phyloP scores from a whole-genome alignment of 2,113 vertebrate genomes.

The Eira barbara region DNA sequence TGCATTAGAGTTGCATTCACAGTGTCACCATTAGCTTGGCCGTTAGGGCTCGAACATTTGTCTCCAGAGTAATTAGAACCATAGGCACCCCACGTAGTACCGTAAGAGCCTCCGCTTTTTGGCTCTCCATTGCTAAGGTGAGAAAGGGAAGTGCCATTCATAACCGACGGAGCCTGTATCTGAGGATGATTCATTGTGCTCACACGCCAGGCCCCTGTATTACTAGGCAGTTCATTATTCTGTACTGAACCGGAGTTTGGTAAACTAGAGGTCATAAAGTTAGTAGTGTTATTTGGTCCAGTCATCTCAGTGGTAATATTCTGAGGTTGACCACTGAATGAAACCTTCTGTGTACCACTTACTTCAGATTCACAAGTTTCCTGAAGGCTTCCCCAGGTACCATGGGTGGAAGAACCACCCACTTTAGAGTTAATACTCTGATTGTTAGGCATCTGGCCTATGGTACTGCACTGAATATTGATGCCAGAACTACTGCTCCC shows the following conservation, averaged over 20 bases:
- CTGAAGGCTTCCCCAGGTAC: constrained; percentile 91
- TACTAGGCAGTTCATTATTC: constrained; percentile 88
- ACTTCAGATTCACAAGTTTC: constrained; percentile 90
- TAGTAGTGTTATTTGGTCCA: constrained; percentile 99
- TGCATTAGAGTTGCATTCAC: constrained; percentile 97
- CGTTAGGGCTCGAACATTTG: constrained; percentile 88
- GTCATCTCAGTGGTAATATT: constrained; percentile 98
- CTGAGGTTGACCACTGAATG: constrained; percentile 93
- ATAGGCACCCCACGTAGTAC: constrained; percentile 92
- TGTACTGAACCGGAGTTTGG: constrained; percentile 97
- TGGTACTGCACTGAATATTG: constrained; percentile 88
- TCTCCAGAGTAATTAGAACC: constrained; percentile 93
- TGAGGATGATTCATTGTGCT: constrained; percentile 89
- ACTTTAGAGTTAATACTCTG: constrained; percentile 92
- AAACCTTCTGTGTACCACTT: constrained; percentile 97
- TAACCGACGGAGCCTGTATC: constrained; percentile 89
- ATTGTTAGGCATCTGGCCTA: constrained; percentile 87
- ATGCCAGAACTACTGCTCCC: constrained; percentile 86
- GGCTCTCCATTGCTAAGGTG: constrained; percentile 91
- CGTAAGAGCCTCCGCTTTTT: constrained; percentile 87
- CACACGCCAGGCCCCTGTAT: constrained; percentile 87
- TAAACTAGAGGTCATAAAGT: constrained; percentile 99
- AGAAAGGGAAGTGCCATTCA: constrained; percentile 92
- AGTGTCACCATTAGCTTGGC: constrained; percentile 95
- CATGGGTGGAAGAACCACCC: constrained; percentile 86